phyloP scores from a whole-genome alignment of 2,888 invertebrate genomes.

The Petrolisthes manimaculis region DNA sequence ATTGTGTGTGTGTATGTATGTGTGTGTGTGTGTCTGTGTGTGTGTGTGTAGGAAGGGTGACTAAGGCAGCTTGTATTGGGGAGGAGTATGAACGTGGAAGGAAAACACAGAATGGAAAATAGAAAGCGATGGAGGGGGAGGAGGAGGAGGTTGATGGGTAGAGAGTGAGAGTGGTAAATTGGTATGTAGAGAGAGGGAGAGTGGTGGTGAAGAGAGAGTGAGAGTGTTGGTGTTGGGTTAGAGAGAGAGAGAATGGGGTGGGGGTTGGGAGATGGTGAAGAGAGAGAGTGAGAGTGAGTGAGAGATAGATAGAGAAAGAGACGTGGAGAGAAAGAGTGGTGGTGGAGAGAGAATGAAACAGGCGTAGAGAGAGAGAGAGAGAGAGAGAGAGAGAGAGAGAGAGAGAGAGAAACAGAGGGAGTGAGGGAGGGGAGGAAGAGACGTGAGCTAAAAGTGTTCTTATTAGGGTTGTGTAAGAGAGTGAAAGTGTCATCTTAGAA shows the following conservation, averaged over 20 bases:
- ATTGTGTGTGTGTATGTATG: too few species aligned
- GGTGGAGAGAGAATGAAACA: too few species aligned
- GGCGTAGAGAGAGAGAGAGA: too few species aligned
- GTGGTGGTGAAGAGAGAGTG: not conserved
- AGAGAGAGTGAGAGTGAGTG: not conserved
- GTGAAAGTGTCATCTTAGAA: not conserved
- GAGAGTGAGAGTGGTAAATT: not conserved
- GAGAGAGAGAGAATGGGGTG: not conserved
- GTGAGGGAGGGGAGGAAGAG: not conserved
- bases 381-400: too few species aligned
- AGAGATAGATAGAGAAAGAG: not conserved
- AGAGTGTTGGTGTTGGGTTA: not conserved
- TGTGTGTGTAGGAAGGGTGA: too few species aligned
- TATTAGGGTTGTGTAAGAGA: not conserved
- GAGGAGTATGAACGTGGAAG: too few species aligned
- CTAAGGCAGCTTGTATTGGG: too few species aligned
- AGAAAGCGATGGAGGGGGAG: too few species aligned
- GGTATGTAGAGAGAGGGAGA: not conserved
- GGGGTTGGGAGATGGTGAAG: not conserved
- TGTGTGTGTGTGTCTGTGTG: not conserved
- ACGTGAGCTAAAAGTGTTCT: too few species aligned
- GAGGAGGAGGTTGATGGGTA: not conserved
- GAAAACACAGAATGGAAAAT: too few species aligned
- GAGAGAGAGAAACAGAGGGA: not conserved
- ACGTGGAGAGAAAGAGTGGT: not conserved